Evolutionary conservation across 2,888 invertebrate species (phyloP), one percentile per base, ranked within the genome.

Genomic region (Polydrusus tereticollis): DNA sequence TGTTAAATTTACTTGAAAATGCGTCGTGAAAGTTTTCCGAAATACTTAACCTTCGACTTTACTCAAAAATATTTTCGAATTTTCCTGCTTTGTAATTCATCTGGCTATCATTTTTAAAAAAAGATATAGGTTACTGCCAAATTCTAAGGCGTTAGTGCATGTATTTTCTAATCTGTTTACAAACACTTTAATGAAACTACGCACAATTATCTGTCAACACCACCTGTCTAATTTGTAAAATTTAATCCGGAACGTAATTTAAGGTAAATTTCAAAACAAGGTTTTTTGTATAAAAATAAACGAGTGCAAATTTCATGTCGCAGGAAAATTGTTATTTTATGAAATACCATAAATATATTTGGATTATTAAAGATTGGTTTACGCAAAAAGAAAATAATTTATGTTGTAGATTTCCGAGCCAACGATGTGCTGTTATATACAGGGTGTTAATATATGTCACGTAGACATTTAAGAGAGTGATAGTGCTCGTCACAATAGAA

Each of bases 81-180:
- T 33, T 55, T 29, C 29, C 29, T 55, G 29, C 52, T 55, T 16
- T 16, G 18, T 55, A 55, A 55, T 26, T 29, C 29, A 55, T 26
- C 29, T 33, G 16, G 52, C 10, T 29, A 29, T 29, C 16, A 55
- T 29, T 18, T 29, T 18, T 29, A 29, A 29, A 29, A 55, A 55
- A 55, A 29, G 29, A 20, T 47, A 29, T 7, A 55, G 29, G 18
- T 14, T 4, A 38, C 3, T 59, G 59, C 59, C 59, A 59, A 59
- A 23, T 38, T 12, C 10, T 8, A 43, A 43, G 59, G 59, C 59
- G 59, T 41, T 41, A 59, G 41, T 59, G 59, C 59, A 59, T 59
- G 43, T 41, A 59, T 59, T 59, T 50, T 20, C 23, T 52, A 64
- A 23, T 6, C 14, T 64, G 64, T 64, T 64, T 64, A 64, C 64